Percentiles rank a stretch among this genome's conserved stretches.
Evolutionary conservation across 2,888 invertebrate genomes (phyloP).

Genomic region (Ischnus inquisitorius): DNA sequence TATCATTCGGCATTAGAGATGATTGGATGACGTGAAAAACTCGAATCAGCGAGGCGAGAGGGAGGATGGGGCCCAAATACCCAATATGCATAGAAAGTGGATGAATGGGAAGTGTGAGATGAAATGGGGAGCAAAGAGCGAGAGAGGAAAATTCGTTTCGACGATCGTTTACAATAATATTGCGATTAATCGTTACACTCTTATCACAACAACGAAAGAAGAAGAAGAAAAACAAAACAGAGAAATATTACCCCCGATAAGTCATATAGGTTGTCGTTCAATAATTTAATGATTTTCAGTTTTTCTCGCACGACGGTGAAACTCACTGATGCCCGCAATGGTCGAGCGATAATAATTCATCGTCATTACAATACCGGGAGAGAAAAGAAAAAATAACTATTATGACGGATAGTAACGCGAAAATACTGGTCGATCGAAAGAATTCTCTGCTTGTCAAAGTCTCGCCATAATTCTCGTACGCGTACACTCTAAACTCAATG

Average conservation of each 20-base stretch:
- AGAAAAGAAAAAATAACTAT: constrained; percentile 14
- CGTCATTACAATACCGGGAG: constrained; percentile 10
- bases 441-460: constrained; percentile 28
- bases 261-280: constrained; percentile 41
- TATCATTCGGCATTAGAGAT: constrained; percentile 21
- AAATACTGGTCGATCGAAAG: constrained; percentile 58
- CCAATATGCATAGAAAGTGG: constrained; percentile 13
- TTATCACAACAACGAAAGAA: constrained; percentile 49
- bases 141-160: constrained; percentile 54
- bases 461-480: constrained; percentile 32
- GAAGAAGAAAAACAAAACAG: constrained; percentile 29
- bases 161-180: constrained; percentile 56
- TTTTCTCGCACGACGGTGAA: constrained; percentile 41
- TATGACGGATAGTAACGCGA: constrained; percentile 40
- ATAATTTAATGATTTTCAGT: constrained; percentile 65
- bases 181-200: constrained; percentile 53
- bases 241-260: constrained; percentile 17
- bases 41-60: constrained; percentile 26
- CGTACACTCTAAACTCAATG: not conserved
- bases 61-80: not conserved
- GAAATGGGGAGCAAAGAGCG: constrained; percentile 42
- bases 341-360: constrained; percentile 9
- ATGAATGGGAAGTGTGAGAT: constrained; percentile 2
- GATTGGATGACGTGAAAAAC: constrained; percentile 37
- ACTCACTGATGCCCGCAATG: constrained; percentile 19